Percentiles rank a stretch among this genome's conserved stretches.
These are phyloP conservation scores for Scyliorhinus canicula DNA, from an alignment of 2,797 vertebrate genomes.

Conservation along the genomic window DNA sequence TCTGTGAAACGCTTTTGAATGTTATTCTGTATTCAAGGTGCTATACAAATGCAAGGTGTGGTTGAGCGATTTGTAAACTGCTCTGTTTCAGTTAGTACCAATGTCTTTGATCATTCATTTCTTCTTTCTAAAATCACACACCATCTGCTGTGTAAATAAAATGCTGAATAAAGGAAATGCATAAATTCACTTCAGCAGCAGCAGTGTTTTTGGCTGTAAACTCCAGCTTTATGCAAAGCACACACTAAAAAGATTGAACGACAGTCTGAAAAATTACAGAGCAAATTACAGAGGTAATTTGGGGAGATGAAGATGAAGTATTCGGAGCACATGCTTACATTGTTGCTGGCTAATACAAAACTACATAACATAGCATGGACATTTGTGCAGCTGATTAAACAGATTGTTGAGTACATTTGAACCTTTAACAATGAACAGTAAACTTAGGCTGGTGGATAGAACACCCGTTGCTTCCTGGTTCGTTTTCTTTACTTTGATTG, in stretches of 20 bases:
- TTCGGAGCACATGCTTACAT: background rate
- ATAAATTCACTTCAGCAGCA: background rate
- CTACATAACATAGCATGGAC: background rate
- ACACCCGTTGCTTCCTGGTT: background rate
- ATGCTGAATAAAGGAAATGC: background rate
- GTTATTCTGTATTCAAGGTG: background rate
- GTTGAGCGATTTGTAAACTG: background rate
- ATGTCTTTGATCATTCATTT: slow-evolving; percentile 4
- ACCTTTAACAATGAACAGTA: background rate
- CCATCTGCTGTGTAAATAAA: background rate
- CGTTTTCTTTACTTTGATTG: background rate
- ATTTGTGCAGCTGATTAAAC: background rate
- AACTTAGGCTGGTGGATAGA: background rate
- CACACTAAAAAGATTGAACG: background rate
- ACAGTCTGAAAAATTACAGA: background rate
- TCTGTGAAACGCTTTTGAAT: background rate
- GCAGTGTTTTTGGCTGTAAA: background rate
- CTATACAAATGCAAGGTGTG: background rate
- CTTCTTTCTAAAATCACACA: background rate
- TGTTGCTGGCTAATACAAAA: too few relatives aligned
- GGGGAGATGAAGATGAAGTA: background rate
- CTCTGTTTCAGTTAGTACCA: background rate
- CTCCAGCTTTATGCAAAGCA: background rate
- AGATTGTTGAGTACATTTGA: background rate
- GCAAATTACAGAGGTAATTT: too few relatives aligned